phyloP scores from a whole-genome alignment of 2,888 invertebrate species.

The Phyto melanocephala region DNA sequence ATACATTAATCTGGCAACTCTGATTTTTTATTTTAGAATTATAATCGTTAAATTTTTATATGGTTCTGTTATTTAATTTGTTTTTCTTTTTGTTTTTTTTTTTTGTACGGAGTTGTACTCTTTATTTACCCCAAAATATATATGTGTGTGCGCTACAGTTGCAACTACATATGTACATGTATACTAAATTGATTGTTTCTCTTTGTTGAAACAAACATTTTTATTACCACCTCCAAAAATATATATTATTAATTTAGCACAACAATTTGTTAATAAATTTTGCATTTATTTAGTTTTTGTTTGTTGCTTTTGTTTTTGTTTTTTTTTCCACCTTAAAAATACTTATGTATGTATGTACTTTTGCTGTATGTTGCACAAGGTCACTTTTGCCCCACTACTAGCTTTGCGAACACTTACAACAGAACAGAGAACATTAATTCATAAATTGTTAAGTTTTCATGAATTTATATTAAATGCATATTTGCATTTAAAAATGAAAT shows the following conservation, averaged over 20 bases:
- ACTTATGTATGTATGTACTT: background rate
- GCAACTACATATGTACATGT: no score
- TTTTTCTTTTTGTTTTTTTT: background rate
- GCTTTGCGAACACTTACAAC: background rate
- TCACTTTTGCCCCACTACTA: constrained; percentile 9
- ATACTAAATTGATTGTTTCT: background rate
- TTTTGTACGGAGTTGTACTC: no score
- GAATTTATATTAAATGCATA: background rate
- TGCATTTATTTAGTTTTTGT: background rate
- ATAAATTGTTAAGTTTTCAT: background rate
- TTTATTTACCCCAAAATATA: background rate
- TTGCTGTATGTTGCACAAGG: constrained; percentile 17
- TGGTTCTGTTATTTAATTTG: background rate
- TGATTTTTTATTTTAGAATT: no score
- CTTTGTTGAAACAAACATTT: background rate
- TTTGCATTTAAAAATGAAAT: no score
- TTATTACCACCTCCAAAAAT: background rate
- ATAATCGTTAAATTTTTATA: background rate
- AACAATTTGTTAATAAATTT: background rate
- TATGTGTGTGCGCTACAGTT: no score
- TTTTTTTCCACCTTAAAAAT: background rate
- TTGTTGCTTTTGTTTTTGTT: background rate
- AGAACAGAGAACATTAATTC: background rate
- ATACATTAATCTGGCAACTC: background rate
- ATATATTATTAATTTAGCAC: background rate